Conservation (phyloP, 2,797 vertebrate species). For the Ctenochaetus hawaiiensis region DNA sequence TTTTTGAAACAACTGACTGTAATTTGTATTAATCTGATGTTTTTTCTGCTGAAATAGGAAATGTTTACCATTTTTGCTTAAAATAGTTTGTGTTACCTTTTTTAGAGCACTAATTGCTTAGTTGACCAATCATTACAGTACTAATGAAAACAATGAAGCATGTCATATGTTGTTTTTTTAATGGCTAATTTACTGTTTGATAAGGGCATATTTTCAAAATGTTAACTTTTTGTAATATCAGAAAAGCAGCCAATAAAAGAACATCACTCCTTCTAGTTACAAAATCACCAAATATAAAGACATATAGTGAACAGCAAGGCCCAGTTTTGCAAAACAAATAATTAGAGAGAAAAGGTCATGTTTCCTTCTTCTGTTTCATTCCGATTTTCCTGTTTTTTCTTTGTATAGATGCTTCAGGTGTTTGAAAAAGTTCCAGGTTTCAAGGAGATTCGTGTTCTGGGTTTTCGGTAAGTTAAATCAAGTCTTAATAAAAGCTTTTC, state of each 20-base stretch:
- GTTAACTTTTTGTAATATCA: not conserved
- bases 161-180: not conserved
- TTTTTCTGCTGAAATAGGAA: not conserved
- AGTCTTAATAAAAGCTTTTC: not conserved
- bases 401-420: conserved; percentile 89
- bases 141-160: not conserved
- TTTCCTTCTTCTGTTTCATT: not conserved
- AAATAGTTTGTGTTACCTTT: not conserved
- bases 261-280: not conserved
- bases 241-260: not conserved
- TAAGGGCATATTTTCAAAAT: too few species aligned
- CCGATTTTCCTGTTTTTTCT: conserved; percentile 5
- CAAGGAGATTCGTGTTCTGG: conserved; percentile 91
- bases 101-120: too few species aligned
- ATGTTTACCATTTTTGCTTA: not conserved
- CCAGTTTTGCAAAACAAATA: not conserved
- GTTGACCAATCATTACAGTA: not conserved
- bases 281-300: not conserved
- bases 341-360: not conserved
- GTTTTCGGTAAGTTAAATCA: conserved; percentile 90
- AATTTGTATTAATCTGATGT: not conserved
- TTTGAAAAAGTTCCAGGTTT: conserved; percentile 95
- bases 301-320: not conserved
- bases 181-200: not conserved
- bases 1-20: conserved; percentile 3